Conservation (phyloP, 2,113 vertebrate species). For the Myocastor coypus region DNA sequence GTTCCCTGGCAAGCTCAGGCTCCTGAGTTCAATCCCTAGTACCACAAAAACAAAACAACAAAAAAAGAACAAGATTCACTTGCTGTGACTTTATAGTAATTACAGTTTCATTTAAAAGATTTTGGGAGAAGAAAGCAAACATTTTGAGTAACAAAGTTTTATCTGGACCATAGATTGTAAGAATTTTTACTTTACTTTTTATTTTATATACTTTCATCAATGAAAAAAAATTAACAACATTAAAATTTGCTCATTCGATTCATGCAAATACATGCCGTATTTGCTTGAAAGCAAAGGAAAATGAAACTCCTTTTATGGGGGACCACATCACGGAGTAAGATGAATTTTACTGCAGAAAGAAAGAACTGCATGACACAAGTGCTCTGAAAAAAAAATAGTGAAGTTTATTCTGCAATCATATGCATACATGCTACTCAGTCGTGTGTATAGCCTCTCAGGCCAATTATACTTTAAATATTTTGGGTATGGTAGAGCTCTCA, state of each 20-base stretch:
- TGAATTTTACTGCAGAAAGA: constrained; percentile 52
- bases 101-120: not conserved
- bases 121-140: constrained; percentile 26
- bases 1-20: no score
- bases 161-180: not conserved
- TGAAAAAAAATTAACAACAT: constrained; percentile 36
- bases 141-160: constrained; percentile 33
- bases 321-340: not conserved
- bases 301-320: not conserved
- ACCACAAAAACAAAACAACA: no score
- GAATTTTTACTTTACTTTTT: not conserved
- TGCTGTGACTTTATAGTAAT: not conserved
- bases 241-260: constrained; percentile 46
- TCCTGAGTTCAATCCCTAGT: no score
- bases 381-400: not conserved
- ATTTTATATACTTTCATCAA: not conserved
- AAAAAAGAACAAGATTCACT: not conserved
- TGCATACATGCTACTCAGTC: not conserved
- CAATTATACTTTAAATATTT: not conserved
- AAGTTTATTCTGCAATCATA: not conserved
- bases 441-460: not conserved
- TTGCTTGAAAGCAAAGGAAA: constrained; percentile 19
- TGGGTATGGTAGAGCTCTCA: not conserved
- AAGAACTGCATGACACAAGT: not conserved
- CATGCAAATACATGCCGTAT: not conserved